Conservation (phyloP, 2,888 invertebrate genomes). For the Acrobasis suavella region DNA sequence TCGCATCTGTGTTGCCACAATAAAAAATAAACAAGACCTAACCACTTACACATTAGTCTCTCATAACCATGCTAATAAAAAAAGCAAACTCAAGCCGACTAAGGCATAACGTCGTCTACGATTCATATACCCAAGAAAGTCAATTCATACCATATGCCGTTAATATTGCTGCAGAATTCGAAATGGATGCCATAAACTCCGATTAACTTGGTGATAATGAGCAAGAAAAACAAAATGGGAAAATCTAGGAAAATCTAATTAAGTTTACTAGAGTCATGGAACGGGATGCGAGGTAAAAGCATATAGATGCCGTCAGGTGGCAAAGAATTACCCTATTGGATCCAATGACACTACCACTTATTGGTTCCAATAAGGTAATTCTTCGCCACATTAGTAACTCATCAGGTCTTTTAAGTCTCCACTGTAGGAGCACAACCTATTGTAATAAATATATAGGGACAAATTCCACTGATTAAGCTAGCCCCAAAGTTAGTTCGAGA, state of each 20-base stretch:
- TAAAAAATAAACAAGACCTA: background rate
- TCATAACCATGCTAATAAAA: constrained; percentile 7
- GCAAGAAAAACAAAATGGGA: constrained; percentile 9
- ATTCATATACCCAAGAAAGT: constrained; percentile 12
- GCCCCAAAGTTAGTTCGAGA: too few relatives aligned
- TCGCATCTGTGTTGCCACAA: background rate
- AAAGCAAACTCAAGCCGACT: constrained; percentile 10
- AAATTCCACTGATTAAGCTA: too few relatives aligned
- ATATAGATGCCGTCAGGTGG: background rate
- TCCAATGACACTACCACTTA: too few relatives aligned
- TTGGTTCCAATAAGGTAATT: too few relatives aligned
- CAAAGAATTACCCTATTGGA: too few relatives aligned
- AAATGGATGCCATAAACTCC: background rate
- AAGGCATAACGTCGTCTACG: background rate
- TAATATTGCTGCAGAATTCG: constrained; percentile 6
- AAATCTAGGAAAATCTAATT: constrained; percentile 16
- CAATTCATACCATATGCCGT: constrained; percentile 9
- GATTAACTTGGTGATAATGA: constrained; percentile 19
- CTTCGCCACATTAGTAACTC: too few relatives aligned
- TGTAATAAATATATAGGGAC: too few relatives aligned
- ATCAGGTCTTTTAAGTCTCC: too few relatives aligned
- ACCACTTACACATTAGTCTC: background rate
- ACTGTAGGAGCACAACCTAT: too few relatives aligned
- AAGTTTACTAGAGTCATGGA: background rate
- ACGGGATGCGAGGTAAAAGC: constrained; percentile 5